These are phyloP conservation scores for Leguminivora glycinivorella DNA, from an alignment of 1,140 invertebrate species.

Conservation along the genomic window DNA sequence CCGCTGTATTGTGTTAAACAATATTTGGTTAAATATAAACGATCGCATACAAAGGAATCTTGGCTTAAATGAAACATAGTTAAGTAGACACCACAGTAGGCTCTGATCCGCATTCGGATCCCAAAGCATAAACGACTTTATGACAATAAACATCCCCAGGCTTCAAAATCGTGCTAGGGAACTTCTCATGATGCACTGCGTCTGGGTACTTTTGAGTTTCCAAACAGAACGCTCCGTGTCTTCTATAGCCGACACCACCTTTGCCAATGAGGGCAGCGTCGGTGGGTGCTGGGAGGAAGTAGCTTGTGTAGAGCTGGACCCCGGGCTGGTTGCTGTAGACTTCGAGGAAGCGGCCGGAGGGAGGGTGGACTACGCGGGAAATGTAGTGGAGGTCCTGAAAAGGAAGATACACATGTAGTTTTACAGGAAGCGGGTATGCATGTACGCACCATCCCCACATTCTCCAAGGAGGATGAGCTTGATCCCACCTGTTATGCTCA, in stretches of 20 bases:
- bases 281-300: constrained; percentile 83
- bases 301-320: constrained; percentile 93
- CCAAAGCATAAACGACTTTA: constrained; percentile 80
- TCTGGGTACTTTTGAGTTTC: constrained; percentile 97
- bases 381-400: constrained; percentile 62
- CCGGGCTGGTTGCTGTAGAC: constrained; percentile 92
- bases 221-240: constrained; percentile 91
- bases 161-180: constrained; percentile 85
- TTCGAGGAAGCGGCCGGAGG: constrained; percentile 86
- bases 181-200: constrained; percentile 90
- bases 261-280: constrained; percentile 83
- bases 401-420: too few species aligned
- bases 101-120: constrained; percentile 38
- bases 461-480: too few species aligned
- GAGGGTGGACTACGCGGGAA: constrained; percentile 82
- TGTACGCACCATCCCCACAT: too few species aligned
- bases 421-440: too few species aligned
- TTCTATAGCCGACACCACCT: constrained; percentile 83
- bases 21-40: too few species aligned
- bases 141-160: constrained; percentile 87
- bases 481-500: too few species aligned
- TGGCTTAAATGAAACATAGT: not conserved
- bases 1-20: too few species aligned
- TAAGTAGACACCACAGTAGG: constrained; percentile 44
- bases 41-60: too few species aligned